Base-by-base conservation (phyloP, 2,797 vertebrate species). In the Oreonectes daqikongensis region DNA sequence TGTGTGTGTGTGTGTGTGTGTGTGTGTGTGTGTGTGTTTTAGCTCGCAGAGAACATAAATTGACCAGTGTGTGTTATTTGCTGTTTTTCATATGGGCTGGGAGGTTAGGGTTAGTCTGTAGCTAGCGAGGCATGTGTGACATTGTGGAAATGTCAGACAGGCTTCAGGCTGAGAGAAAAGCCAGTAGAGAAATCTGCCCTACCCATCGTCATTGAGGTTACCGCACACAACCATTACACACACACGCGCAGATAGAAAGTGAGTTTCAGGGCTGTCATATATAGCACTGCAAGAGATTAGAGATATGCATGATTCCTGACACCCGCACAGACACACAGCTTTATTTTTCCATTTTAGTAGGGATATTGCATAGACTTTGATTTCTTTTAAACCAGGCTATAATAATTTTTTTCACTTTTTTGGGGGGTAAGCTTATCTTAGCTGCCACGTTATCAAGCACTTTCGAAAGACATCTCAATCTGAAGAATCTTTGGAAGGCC, bases 61-160 rank as follows among this genome's bases (percentile, higher is more conserved):
- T 15, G 52, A 55, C 52, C 52, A 42, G 12, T 63, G 55, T 28
- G 44, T 50, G 18, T 8, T 8, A 50, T 8, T n/a, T 50, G 11
- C 18, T n/a, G 7, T n/a, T 50, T 50, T n/a, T 50, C 7, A 2
- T 50, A 50, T 20, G n/a, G 46, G 8, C 6, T 2, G n/a, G n/a
- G 17, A 20, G 50, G 7, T 38, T 63, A 60, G 38, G 11, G 14
- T 63, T n/a, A 30, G 26, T 35, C 4, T 66, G 48, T 69, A 26
- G 52, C 55, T 57, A 57, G 24, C 53, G 15, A 57, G n/a, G 14
- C 65, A 22, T 68, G 50, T 55, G 46, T 17, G 63, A 79, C 46
- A 72, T 42, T 91, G 90, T 84, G 89, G 87, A 90, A 92, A 93
- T 92, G 92, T 92, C 92, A 92, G 82, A 82, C 17, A 73, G 82